Base-by-base conservation (phyloP, 2,888 invertebrate species). In the Autographa gamma region DNA sequence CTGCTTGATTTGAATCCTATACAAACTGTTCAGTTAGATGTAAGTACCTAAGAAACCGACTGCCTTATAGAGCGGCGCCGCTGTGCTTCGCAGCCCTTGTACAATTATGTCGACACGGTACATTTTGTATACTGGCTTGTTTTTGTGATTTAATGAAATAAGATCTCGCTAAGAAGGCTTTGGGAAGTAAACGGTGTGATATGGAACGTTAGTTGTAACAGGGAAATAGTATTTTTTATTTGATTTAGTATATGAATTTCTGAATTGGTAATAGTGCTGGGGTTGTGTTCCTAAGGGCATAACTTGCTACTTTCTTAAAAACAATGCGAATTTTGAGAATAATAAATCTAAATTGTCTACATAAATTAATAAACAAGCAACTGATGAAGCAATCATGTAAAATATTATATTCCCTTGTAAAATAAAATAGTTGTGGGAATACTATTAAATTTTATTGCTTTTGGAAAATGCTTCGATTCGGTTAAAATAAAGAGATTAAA, bases 71-170 rank as follows among this genome's bases (percentile, higher is more conserved):
- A 70, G 63, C 63, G 74, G 34, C 54, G 66, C 71, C 68, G 71
- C 78, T 66, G 69, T 65, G 43, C 73, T 61, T 59, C 69, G 68
- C 67, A 19, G 54, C 59, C 69, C 63, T 65, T 71, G 58, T 68
- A 66, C 66, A 75, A 73, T 61, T 82, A 89, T 91, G 92, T 90
- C 90, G 88, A 88, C 92, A 91, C 90, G 91, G 93, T 88, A 92
- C 93, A 93, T 93, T 93, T 93, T 93, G 93, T 90, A 85, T 84
- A 80, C 79, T 80, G 77, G 63, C 52, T 77, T 70, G 66, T n/a
- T 62, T 78, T 66, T 70, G 61, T 72, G n/a, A 73, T 62, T 59
- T 32, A 41, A 60, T 34, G 25, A 74, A 62, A 69, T 69, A 38
- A 66, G 63, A 71, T 69, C 56, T 72, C 60, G 52, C 19, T 34